These are phyloP conservation scores for Hormaphis cornu DNA, from an alignment of 1,140 invertebrate species.

Conservation along the genomic window DNA sequence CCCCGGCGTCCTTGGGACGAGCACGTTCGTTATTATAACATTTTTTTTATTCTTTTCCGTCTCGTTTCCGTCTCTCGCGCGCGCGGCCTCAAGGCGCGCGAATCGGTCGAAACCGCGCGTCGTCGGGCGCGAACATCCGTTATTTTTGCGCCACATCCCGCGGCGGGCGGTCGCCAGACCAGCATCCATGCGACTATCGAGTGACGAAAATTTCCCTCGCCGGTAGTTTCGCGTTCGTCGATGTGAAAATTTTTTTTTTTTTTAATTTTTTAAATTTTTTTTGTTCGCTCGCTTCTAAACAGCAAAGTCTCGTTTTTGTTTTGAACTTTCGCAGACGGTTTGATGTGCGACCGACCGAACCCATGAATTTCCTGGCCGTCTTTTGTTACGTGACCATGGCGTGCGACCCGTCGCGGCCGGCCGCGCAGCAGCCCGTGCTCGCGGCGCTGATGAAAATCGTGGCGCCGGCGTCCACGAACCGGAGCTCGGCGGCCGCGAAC, in stretches of 20 bases:
- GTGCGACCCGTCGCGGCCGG: not conserved
- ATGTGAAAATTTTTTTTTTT: no score
- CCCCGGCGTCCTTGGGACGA: not conserved
- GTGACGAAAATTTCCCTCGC: not conserved
- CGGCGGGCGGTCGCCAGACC: not conserved
- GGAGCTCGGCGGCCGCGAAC: not conserved
- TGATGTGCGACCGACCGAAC: not conserved
- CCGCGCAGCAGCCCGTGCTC: not conserved
- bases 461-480: not conserved
- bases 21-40: not conserved
- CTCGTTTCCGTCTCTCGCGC: conserved; percentile 17
- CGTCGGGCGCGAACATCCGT: conserved; percentile 3
- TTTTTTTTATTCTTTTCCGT: not conserved
- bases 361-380: not conserved
- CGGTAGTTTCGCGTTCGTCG: not conserved
- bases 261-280: no score
- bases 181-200: not conserved
- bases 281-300: no score
- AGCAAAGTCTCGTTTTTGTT: no score
- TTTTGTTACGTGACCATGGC: conserved; percentile 11
- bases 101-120: not conserved
- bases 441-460: not conserved
- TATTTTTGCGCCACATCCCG: not conserved
- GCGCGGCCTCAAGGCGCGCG: conserved; percentile 4
- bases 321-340: not conserved